Evolutionary conservation across 2,113 vertebrate genomes (phyloP).

Genomic region (Cardinalis cardinalis): DNA sequence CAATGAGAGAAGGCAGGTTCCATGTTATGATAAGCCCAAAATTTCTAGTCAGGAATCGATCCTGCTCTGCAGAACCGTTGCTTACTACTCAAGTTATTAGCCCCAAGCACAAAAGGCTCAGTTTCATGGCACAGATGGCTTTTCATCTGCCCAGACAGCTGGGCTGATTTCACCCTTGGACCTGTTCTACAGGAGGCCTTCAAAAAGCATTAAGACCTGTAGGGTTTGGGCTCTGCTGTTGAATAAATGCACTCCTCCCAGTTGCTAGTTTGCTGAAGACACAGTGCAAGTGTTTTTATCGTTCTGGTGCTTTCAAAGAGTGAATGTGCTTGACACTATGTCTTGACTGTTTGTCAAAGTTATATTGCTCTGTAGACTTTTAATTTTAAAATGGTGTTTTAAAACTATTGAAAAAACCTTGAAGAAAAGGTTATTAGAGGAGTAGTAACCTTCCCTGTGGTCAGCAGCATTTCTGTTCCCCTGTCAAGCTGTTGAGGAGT

Average conservation of each 20-base stretch:
- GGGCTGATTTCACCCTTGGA: constrained; percentile 13
- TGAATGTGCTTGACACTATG: background rate
- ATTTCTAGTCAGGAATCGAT: background rate
- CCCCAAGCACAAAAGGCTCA: background rate
- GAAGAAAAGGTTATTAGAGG: background rate
- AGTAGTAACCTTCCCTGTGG: background rate
- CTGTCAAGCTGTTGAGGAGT: background rate
- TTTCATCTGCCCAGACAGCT: constrained; percentile 25
- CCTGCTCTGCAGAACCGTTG: background rate
- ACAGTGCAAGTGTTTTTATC: background rate
- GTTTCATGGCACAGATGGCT: constrained; percentile 4
- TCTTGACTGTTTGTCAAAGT: background rate
- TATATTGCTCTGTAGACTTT: background rate
- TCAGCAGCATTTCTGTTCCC: background rate
- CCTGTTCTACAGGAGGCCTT: background rate
- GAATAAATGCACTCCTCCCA: background rate
- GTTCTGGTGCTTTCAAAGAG: background rate
- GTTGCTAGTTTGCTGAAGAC: background rate
- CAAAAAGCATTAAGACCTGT: background rate
- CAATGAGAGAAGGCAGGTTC: background rate
- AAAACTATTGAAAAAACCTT: background rate
- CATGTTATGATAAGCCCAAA: background rate
- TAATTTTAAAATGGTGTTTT: background rate
- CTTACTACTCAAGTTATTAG: background rate
- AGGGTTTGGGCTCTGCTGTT: background rate